These are phyloP conservation scores for Dipodomys ordii DNA, from an alignment of 2,113 vertebrate genomes.

Conservation along the genomic window DNA sequence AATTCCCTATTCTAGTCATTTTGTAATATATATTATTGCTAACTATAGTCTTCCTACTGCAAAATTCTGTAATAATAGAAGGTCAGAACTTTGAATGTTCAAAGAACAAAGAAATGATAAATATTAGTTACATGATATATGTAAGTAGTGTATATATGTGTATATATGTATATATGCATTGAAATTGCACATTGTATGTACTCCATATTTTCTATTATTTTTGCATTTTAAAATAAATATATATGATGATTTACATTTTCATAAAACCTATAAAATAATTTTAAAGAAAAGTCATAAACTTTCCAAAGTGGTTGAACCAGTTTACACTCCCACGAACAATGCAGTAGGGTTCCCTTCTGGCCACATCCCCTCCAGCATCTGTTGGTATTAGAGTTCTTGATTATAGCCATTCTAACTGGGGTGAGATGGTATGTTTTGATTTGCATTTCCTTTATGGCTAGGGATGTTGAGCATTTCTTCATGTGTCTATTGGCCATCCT, in stretches of 20 bases:
- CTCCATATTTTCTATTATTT: background rate
- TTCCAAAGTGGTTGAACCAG: no score
- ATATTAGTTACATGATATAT: background rate
- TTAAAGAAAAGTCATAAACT: no score
- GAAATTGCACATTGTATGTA: background rate
- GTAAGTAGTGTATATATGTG: no score
- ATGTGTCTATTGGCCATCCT: no score
- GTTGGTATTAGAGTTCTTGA: no score
- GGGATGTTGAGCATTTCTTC: no score
- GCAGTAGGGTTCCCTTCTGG: no score
- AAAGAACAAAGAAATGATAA: background rate
- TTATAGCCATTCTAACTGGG: no score
- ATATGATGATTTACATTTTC: background rate
- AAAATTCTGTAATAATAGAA: background rate
- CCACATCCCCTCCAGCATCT: no score
- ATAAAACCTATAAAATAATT: background rate
- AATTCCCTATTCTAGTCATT: background rate
- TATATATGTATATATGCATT: background rate
- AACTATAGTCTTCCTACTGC: background rate
- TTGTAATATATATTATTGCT: background rate
- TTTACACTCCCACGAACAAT: no score
- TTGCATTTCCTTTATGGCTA: no score
- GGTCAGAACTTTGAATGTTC: background rate
- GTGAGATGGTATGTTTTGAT: no score
- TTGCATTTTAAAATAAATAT: background rate